These are phyloP conservation scores for Alauda arvensis DNA, from an alignment of 2,797 vertebrate genomes.

Conservation along the genomic window DNA sequence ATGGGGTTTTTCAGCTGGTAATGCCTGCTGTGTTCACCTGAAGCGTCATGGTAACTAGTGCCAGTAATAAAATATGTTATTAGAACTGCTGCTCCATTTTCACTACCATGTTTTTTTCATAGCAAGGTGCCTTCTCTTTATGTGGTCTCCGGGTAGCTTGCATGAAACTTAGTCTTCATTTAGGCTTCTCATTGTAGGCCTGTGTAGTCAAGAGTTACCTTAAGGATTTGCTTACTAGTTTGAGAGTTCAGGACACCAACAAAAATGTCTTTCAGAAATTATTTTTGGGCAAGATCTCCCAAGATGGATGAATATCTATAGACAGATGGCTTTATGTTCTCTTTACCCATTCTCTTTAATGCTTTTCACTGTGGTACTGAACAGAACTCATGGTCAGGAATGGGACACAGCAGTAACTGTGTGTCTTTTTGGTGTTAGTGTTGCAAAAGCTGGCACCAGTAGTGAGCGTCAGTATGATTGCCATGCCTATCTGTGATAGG, in stretches of 20 bases:
- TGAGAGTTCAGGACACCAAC: not conserved
- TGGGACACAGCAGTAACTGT: not conserved
- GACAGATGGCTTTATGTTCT: not conserved
- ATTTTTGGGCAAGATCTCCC: not conserved
- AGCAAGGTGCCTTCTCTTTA: not conserved
- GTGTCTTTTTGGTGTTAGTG: not conserved
- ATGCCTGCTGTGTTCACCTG: not conserved
- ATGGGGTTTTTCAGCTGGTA: not conserved
- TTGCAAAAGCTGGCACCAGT: not conserved
- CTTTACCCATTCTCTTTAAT: not conserved
- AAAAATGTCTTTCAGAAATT: not conserved
- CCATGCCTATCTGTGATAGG: rapidly evolving
- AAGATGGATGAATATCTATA: not conserved
- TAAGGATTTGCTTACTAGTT: not conserved
- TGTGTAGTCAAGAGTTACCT: not conserved
- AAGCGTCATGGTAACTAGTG: not conserved
- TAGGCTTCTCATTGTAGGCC: not conserved
- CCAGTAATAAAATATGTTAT: not conserved
- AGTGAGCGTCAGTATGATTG: not conserved
- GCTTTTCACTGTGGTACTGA: not conserved
- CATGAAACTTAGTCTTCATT: not conserved
- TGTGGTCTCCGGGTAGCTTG: not conserved
- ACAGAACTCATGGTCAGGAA: not conserved
- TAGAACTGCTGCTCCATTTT: not conserved
- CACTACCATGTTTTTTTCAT: not conserved